Base-by-base conservation (phyloP, 2,113 vertebrate species). In the Poecilia latipinna region DNA sequence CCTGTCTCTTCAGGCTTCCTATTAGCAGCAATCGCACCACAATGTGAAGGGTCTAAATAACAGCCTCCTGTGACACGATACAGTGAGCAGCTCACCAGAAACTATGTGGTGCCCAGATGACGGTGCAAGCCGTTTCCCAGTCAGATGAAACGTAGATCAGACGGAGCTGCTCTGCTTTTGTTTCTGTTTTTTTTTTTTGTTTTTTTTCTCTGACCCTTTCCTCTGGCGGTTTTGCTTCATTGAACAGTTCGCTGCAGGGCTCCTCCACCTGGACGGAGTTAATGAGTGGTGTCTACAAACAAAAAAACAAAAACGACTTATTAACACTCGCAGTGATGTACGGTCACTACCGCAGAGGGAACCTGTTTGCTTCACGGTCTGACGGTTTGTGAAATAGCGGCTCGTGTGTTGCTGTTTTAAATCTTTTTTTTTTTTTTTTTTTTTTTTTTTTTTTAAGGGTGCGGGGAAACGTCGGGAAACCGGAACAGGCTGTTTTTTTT, bases 281-380 rank as follows among this genome's bases (percentile, higher is more conserved):
- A 67, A 70, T 68, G 60, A 70, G 26, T 65, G 6, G 42, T 70
- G 70, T 69, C 70, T 78, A 31, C 75, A 35, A 35, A 10, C 10
- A 8, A 35, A 2, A 10, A 37, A 35, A 35, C 33, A 37, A 37
- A 31, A 37, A n/a, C 22, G 2, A 65, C 64, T 24, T 33, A 64
- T 35, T 64, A 84, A 75, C 78, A 84, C 79, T 75, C 70, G 78
- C 65, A 69, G 61, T 57, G 19, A 68, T 80, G 70, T 68, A 22
- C 26, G 67, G 64, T 68, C 67, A 63, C 29, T 65, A 15, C 62
- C 44, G n/a, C 13, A 35, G 57, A 74, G 24, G 7, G 8, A 57
- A 48, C 44, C 17, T 24, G 51, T 57, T n/a, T 24, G 51, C n/a
- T 48, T 24, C 31, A 39, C 44, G 44, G 17, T 17, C 51, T 63